Percentiles rank a stretch among this genome's conserved stretches.
Conservation (phyloP, 92 coral and sea anemone genomes). For the Zoanthus sociatus region DNA sequence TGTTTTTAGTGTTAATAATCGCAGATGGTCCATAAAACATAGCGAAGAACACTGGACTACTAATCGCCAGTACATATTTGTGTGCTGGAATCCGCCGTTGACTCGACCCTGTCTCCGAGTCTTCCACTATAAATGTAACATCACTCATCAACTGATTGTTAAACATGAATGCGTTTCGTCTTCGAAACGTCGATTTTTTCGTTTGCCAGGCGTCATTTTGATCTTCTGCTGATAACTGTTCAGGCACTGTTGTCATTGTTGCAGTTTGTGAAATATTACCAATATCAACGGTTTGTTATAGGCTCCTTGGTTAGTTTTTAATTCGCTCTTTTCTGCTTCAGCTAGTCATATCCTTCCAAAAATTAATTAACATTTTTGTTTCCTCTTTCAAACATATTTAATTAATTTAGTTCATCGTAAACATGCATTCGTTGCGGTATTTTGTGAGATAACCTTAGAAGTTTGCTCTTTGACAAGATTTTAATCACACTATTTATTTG, state of each 20-base stretch:
- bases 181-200: slow-evolving; percentile 9
- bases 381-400: slow-evolving; percentile 3
- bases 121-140: slow-evolving; percentile 13
- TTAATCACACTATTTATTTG: not conserved
- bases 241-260: not conserved
- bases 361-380: not conserved
- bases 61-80: slow-evolving; percentile 34
- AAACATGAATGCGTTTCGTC: slow-evolving; percentile 39
- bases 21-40: slow-evolving; percentile 32
- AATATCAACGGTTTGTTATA: not conserved
- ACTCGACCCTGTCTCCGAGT: slow-evolving; percentile 1
- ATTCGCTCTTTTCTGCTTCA: not conserved
- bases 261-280: not conserved
- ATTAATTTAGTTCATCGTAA: slow-evolving; percentile 7
- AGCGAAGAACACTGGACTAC: slow-evolving; percentile 24
- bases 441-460: not conserved
- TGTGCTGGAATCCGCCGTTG: slow-evolving; percentile 29
- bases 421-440: slow-evolving; percentile 3
- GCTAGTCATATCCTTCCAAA: not conserved
- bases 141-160: slow-evolving; percentile 50
- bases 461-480: slow-evolving; percentile 2
- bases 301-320: not conserved
- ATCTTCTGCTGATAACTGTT: not conserved
- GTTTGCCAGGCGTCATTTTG: slow-evolving; percentile 31
- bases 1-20: not conserved